These are phyloP conservation scores for Drosophila serrata DNA, from an alignment of 1,140 invertebrate genomes.

Conservation along the genomic window DNA sequence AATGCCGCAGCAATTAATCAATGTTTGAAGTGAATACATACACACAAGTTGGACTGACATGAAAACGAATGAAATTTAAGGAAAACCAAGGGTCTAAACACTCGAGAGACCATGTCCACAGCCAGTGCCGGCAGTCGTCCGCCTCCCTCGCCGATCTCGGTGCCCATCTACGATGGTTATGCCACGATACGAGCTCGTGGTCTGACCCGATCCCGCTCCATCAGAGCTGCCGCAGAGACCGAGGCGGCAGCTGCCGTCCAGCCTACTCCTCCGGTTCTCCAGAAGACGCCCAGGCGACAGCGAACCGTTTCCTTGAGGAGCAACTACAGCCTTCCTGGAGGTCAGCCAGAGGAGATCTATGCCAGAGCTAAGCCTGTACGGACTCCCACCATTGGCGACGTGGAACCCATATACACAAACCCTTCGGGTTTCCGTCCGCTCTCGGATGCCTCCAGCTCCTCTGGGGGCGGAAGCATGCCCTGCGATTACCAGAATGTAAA, in stretches of 20 bases:
- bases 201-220: conserved; percentile 86
- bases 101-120: conserved; percentile 48
- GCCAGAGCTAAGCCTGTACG: conserved; percentile 75
- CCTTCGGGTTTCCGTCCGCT: conserved; percentile 66
- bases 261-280: neutral
- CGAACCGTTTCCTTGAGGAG: conserved; percentile 73
- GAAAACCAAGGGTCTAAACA: conserved; percentile 25
- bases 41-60: conserved; percentile 30
- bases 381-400: conserved; percentile 72
- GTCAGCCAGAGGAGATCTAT: conserved; percentile 69
- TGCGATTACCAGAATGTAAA: conserved; percentile 79
- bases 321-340: conserved; percentile 63
- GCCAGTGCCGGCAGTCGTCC: conserved; percentile 74
- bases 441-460: conserved; percentile 78
- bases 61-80: conserved; percentile 41
- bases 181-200: conserved; percentile 90
- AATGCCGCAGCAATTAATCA: conserved; percentile 76
- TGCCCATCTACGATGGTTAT: conserved; percentile 92
- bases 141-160: conserved; percentile 85
- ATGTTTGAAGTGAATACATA: conserved; percentile 51
- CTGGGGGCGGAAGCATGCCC: conserved; percentile 75
- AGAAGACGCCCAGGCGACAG: conserved; percentile 40
- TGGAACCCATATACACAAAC: conserved; percentile 78
- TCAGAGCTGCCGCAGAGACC: conserved; percentile 74
- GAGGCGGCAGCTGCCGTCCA: conserved; percentile 60